These are phyloP conservation scores for Drosophila longiperda DNA, from an alignment of 2,888 invertebrate species.

Conservation along the genomic window DNA sequence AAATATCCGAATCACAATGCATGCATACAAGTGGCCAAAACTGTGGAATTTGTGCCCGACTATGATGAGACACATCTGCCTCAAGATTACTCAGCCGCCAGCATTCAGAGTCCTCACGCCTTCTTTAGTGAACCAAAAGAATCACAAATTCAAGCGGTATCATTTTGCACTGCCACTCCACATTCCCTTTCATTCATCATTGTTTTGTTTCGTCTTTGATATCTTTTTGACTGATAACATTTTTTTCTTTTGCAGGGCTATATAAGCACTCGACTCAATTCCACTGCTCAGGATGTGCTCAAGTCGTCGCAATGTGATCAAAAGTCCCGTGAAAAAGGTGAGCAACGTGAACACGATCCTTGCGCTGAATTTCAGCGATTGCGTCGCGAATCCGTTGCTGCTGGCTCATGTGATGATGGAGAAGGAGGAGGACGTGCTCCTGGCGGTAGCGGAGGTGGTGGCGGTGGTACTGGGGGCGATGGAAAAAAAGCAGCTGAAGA, in stretches of 20 bases:
- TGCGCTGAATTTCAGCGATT: constrained; percentile 62
- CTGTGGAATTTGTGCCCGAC: constrained; percentile 40
- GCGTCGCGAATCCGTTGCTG: constrained; percentile 27
- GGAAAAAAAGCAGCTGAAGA: constrained; percentile 29
- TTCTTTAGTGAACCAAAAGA: constrained; percentile 30
- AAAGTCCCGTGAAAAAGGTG: constrained; percentile 21
- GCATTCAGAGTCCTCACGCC: constrained; percentile 1
- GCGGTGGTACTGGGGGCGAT: constrained; percentile 1
- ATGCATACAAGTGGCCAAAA: constrained; percentile 54
- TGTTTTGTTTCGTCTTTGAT: neutral
- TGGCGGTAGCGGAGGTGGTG: constrained; percentile 6
- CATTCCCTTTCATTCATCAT: constrained; percentile 3
- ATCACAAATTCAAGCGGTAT: constrained; percentile 53
- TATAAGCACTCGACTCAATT: constrained; percentile 27
- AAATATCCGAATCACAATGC: constrained; percentile 76
- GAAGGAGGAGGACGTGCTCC: neutral
- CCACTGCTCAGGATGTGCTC: constrained; percentile 63
- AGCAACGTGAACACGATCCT: constrained; percentile 28
- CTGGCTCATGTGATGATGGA: neutral
- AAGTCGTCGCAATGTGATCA: constrained; percentile 62
- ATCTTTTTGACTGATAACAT: neutral
- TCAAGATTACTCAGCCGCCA: neutral
- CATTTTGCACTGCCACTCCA: constrained; percentile 2
- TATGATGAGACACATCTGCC: constrained; percentile 27
- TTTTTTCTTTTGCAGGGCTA: constrained; percentile 35